phyloP scores from a whole-genome alignment of 2,797 vertebrate species.

The Leptatherina wallacei region DNA sequence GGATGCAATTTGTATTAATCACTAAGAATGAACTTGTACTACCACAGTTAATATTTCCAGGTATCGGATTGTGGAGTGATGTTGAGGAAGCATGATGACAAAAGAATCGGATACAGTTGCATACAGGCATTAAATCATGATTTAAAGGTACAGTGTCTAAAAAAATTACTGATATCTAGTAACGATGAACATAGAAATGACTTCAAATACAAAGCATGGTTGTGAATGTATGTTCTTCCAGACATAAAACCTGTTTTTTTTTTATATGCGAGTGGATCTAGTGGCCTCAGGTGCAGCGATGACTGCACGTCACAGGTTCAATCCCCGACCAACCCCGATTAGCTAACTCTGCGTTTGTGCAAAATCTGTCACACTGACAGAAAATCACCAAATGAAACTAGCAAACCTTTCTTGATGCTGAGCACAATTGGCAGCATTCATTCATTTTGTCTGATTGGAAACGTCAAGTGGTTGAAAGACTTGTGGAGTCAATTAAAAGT shows the following conservation, averaged over 20 bases:
- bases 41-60: constrained; percentile 13
- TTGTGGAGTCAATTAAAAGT: too few relatives aligned
- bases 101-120: not conserved
- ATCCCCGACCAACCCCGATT: too few relatives aligned
- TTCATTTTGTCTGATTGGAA: too few relatives aligned
- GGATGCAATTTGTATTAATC: constrained; percentile 46
- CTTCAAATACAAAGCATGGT: not conserved
- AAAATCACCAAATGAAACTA: too few relatives aligned
- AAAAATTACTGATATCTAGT: not conserved
- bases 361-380: too few relatives aligned
- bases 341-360: too few relatives aligned
- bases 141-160: not conserved
- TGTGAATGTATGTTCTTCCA: not conserved
- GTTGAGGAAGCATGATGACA: constrained; percentile 1
- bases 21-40: constrained; percentile 11
- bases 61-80: constrained; percentile 25
- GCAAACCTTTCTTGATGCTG: too few relatives aligned
- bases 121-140: not conserved
- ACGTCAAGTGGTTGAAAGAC: too few relatives aligned
- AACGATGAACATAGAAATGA: not conserved
- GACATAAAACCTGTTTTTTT: not conserved
- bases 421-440: too few relatives aligned
- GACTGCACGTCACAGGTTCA: not conserved
- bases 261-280: not conserved
- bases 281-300: not conserved